Conservation (phyloP, 92 coral and sea anemone species). For the Bergia sp. region DNA sequence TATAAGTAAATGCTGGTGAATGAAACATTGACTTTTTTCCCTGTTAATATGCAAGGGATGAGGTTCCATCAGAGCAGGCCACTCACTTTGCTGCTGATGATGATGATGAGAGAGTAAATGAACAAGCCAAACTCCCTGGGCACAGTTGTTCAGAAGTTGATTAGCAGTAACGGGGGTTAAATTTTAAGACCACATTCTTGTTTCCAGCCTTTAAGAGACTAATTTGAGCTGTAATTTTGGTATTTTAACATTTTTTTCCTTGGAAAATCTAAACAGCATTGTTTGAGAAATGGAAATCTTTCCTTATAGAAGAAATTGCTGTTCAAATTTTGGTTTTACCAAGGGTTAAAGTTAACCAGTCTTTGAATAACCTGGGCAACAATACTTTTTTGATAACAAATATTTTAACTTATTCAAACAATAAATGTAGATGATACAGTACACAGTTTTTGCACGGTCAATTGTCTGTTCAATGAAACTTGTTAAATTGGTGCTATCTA, state of each 20-base stretch:
- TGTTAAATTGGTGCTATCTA: not conserved
- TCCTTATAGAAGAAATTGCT: no score
- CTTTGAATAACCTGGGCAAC: no score
- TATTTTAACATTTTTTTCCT: not conserved
- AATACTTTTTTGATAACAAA: no score
- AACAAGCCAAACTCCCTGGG: not conserved
- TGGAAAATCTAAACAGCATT: no score
- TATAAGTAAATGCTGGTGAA: not conserved
- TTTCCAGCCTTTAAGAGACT: not conserved
- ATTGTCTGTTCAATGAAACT: no score
- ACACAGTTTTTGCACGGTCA: no score
- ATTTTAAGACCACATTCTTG: not conserved
- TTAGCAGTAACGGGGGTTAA: not conserved
- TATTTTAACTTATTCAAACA: no score
- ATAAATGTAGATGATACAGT: no score
- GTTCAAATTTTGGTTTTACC: no score
- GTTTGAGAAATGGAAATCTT: no score
- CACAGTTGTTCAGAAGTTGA: not conserved
- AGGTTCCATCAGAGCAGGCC: constrained; percentile 16
- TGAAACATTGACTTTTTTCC: not conserved
- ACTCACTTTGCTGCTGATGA: not conserved
- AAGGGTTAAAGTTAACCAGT: no score
- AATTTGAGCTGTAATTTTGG: not conserved
- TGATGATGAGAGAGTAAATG: not conserved
- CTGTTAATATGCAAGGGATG: not conserved